Percentiles rank a stretch among this genome's conserved stretches.
phyloP scores from a whole-genome alignment of 1,140 invertebrate species.

The Diorhabda carinulata region DNA sequence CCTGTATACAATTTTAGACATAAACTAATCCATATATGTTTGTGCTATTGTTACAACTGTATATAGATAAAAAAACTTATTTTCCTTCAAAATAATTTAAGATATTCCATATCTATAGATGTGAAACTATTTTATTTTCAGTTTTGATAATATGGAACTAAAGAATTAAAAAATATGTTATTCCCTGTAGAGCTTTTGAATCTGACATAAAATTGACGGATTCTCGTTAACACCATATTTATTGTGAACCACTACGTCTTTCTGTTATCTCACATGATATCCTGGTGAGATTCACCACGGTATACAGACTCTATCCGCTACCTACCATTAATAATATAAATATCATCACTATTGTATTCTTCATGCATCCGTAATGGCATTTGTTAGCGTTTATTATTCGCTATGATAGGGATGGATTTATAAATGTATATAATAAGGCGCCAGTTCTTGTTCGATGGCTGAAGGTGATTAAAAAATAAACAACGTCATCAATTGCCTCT shows the following conservation, averaged over 20 bases:
- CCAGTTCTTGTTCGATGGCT: no score
- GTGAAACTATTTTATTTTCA: no score
- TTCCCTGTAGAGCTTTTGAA: slow-evolving; percentile 27
- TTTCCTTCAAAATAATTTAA: no score
- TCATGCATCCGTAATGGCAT: slow-evolving; percentile 23
- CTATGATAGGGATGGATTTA: slow-evolving; percentile 9
- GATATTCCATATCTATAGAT: no score
- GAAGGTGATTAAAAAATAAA: no score
- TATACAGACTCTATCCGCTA: slow-evolving; percentile 31
- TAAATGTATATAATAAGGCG: background rate
- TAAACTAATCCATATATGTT: no score
- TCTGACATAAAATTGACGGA: slow-evolving; percentile 38
- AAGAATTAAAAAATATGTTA: no score
- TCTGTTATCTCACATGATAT: slow-evolving; percentile 29
- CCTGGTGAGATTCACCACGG: slow-evolving; percentile 27
- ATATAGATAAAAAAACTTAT: no score
- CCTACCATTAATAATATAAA: slow-evolving; percentile 44
- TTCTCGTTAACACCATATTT: slow-evolving; percentile 38
- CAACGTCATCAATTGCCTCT: no score
- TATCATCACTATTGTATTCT: slow-evolving; percentile 36
- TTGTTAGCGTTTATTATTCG: slow-evolving; percentile 19
- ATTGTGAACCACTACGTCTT: slow-evolving; percentile 30
- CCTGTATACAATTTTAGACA: no score
- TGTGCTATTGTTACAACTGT: no score
- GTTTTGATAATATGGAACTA: no score